Base-by-base conservation (phyloP, 1,140 invertebrate species). In the Eulimnadia texana region DNA sequence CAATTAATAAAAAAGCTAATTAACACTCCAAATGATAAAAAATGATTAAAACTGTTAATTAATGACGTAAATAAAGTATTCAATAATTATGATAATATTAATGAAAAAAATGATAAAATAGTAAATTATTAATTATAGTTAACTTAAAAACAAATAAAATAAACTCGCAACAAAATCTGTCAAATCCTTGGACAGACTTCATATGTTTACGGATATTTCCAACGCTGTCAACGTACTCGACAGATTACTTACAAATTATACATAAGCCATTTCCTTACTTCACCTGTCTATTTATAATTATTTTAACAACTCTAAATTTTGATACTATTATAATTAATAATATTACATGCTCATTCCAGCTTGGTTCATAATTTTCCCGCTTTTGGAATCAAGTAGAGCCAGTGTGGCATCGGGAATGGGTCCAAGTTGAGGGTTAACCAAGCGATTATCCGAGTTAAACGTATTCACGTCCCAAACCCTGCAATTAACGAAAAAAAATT, bases 341-440 rank as follows among this genome's bases (percentile, higher is more conserved):
- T 75, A 78, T 79, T 77, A 90, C 87, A 86, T 76, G 66, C 86
- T 80, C 64, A 78, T 77, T 22, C 92, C 92, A 84, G 89, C 92
- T 68, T 81, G 76, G 62, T 84, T 78, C 3, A 93, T 67, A 0
- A 86, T 67, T 50, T 80, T 73, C 2, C 92, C 91, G 58, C 76
- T 80, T 13, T 77, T 75, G 16, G 82, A 77, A 72, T 87, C 79
- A 42, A 94, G 75, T 0, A 86, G 78, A 3, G 90, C 66, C 24
- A 97, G 75, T 3, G 89, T 88, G 53, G 83, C 80, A 16, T 81
- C 73, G 9, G 70, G 67, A 65, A 97, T 94, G 1, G 91, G 80
- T 3, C 80, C 81, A 29, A 79, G 70, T 19, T 77, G 76, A 24
- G 70, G 72, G 61, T 82, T 69, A 61, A 76, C 76, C 70, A 79